Evolutionary conservation across 2,797 vertebrate species (phyloP), one percentile per base, ranked within the genome.

Genomic region (Etheostoma nigrum): DNA sequence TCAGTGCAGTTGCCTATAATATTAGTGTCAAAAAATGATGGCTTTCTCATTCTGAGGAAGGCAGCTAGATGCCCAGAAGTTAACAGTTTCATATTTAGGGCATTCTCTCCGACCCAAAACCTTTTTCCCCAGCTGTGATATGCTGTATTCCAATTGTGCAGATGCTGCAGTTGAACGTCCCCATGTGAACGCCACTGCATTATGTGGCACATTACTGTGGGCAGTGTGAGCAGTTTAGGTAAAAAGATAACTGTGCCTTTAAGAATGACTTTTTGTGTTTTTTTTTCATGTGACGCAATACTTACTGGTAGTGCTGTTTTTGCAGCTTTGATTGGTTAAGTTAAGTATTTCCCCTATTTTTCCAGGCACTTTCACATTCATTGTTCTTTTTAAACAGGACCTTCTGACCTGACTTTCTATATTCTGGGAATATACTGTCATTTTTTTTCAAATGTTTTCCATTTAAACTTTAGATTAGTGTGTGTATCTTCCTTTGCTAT

Each of bases 271-370:
- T 73, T 83, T 72, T 36, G 51, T 69, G 15, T 74, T 86, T 88
- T 81, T 81, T 78, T 74, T 69, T 49, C 76, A 81, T 81, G 52
- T 72, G 90, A 84, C 88, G 88, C 84, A 71, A 83, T 83, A 85
- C 79, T 92, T 93, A 89, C 90, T 91, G 89, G 87, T 89, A 88
- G 87, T 74, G 74, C 73, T 92, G 89, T 92, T 93, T 91, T 87
- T 70, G 85, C 91, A 93, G 92, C 91, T 93, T 91, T 92, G 86
- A 90, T 90, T 91, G 65, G 81, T 86, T 85, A 85, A 81, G 85
- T 84, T 86, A 84, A 88, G 76, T 85, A 63, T 91, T 91, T 79
- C 89, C 84, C 11, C 18, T 47, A 67, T 86, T 84, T 82, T 89
- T 81, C 87, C 72, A 58, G 51, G 53, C 23, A 23, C 42, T 80